A percentile compares a stretch with the other conserved stretches of the same genome.
These are phyloP conservation scores for Lytechinus pictus DNA, from an alignment of 35 echinoderm and acorn worm species.

Conservation along the genomic window DNA sequence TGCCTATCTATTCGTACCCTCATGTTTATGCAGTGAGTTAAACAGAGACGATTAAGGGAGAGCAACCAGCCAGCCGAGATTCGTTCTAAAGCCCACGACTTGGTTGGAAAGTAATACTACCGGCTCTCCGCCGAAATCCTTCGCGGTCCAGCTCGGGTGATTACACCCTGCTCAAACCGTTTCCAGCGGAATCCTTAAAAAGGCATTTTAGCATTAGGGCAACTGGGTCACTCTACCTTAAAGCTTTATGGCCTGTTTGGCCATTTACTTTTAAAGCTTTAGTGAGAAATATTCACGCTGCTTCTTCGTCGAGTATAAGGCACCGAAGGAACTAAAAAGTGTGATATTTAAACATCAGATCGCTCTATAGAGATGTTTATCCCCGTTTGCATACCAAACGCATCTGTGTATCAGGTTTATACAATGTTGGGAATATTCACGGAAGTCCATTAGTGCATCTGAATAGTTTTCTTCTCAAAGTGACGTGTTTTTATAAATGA, in stretches of 20 bases:
- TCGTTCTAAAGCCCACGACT: not conserved
- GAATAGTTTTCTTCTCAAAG: no score
- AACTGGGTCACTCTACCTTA: conserved; percentile 33
- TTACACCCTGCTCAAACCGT: not conserved
- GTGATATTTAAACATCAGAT: not conserved
- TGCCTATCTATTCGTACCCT: conserved; percentile 18
- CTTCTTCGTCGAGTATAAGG: not conserved
- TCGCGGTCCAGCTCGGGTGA: conserved; percentile 1
- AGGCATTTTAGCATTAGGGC: not conserved
- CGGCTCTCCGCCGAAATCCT: not conserved
- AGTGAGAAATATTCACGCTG: not conserved
- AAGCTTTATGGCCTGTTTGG: conserved; percentile 4
- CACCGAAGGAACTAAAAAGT: not conserved
- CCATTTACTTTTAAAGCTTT: not conserved
- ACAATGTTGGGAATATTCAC: not conserved
- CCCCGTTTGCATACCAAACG: not conserved
- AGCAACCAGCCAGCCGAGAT: not conserved
- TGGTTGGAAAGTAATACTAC: conserved; percentile 27
- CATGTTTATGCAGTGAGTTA: conserved; percentile 47
- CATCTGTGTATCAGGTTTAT: not conserved
- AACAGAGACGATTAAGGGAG: conserved; percentile 23
- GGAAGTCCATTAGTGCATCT: no score
- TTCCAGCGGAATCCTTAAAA: not conserved
- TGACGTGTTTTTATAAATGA: no score
- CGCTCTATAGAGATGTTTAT: not conserved